Evolutionary conservation across 2,113 vertebrate genomes (phyloP).

Genomic region (Perca fluviatilis): DNA sequence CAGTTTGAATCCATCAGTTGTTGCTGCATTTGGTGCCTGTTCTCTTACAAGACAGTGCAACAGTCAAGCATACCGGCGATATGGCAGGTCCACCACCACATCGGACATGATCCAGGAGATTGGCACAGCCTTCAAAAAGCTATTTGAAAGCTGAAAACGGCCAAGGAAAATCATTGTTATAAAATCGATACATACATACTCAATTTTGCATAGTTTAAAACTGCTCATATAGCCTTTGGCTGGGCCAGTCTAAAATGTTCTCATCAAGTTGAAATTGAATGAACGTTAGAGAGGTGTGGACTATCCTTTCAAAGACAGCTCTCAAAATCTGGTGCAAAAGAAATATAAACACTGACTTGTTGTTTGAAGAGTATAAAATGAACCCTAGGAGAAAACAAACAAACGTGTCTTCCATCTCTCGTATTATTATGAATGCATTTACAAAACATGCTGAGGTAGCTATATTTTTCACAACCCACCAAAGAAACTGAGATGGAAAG

Average conservation of each 20-base stretch:
- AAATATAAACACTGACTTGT: conserved; percentile 4
- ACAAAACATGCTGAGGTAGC: not conserved
- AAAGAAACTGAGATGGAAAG: conserved; percentile 9
- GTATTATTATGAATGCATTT: conserved; percentile 2
- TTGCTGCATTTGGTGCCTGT: conserved; percentile 94
- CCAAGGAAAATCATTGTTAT: not conserved
- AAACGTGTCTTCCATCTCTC: not conserved
- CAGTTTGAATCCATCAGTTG: conserved; percentile 89
- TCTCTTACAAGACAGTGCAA: conserved; percentile 93
- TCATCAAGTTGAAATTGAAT: conserved; percentile 15
- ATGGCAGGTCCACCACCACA: conserved; percentile 92
- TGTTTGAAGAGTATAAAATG: conserved; percentile 37
- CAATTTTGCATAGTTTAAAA: conserved; percentile 5
- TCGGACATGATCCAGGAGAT: conserved; percentile 96
- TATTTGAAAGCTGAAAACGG: conserved; percentile 90
- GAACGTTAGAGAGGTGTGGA: not conserved
- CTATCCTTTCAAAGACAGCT: not conserved
- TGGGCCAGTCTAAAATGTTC: not conserved
- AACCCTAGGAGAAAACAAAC: conserved; percentile 5
- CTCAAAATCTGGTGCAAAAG: conserved; percentile 14
- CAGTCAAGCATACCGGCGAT: conserved; percentile 92
- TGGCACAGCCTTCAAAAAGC: conserved; percentile 90
- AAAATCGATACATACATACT: conserved; percentile 9
- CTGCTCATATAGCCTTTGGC: not conserved
- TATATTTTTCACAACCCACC: conserved; percentile 8